Evolutionary conservation across 2,888 invertebrate genomes (phyloP), one percentile per base, ranked within the genome.

Genomic region (Ceramica pisi): DNA sequence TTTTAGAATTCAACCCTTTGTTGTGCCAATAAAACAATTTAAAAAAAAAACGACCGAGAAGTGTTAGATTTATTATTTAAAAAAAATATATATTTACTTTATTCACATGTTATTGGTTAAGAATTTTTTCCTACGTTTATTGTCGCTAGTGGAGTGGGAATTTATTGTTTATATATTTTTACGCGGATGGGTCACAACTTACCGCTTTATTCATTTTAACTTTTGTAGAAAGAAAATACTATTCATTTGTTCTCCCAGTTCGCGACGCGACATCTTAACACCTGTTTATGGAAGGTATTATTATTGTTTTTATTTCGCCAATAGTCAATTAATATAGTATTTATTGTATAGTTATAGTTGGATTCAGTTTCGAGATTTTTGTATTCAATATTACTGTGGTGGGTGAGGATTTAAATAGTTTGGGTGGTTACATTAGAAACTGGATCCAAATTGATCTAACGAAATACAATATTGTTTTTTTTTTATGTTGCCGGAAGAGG

Each of bases 261-360:
- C 80, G 84, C 77, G 82, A 81, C 63, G 74, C 86, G 85, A 74
- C 76, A 74, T 71, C 73, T 78, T 83, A 80, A 83, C 80, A 78
- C 84, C 83, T 83, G 73, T 87, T 79, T 81, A 84, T 82, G 78
- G 81, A 80, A 80, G 82, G 78, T 86, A 86, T 85, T 86, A 81
- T 83, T 65, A 81, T 89, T 86, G 89, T 87, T 89, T 87, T 89
- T 88, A 85, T 89, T 87, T 88, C 84, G 85, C 86, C 88, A 86
- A 88, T 92, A 91, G 90, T 91, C 91, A 90, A 90, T 91, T 91
- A 85, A 82, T 80, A 89, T 88, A 91, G 89, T 92, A 90, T 92
- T 91, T 90, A 91, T 91, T 90, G 87, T 83, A 81, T 89, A 90
- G 85, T 75, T 81, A 83, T 85, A 86, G 78, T 86, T 87, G 90